Evolutionary conservation across 2,888 invertebrate genomes (phyloP).

Genomic region (Tetranychus truncatus): DNA sequence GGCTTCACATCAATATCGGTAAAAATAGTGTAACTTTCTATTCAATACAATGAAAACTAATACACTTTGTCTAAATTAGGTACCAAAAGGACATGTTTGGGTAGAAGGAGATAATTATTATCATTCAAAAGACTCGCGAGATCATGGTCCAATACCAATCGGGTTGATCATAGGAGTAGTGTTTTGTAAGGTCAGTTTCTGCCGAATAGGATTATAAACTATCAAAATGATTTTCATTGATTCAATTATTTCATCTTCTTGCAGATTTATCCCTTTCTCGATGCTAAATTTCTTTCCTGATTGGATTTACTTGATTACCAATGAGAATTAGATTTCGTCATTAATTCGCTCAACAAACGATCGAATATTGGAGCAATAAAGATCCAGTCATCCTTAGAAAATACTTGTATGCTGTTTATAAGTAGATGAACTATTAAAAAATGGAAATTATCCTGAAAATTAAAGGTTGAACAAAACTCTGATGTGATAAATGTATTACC

Average conservation of each 20-base stretch:
- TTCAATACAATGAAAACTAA: not conserved
- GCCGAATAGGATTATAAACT: not conserved
- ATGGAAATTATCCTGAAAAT: too few relatives aligned
- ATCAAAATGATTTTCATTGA: not conserved
- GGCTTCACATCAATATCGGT: not conserved
- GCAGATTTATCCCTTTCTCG: not conserved
- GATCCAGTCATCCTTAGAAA: too few relatives aligned
- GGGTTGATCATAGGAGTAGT: slow-evolving; percentile 64
- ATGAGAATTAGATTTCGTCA: too few relatives aligned
- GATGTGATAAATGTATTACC: not conserved
- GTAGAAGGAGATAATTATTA: slow-evolving; percentile 68
- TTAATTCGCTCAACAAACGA: too few relatives aligned
- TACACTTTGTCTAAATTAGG: slow-evolving; percentile 34
- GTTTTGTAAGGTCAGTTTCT: not conserved
- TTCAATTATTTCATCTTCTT: not conserved
- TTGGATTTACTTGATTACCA: not conserved
- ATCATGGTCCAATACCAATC: slow-evolving; percentile 69
- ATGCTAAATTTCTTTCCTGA: not conserved
- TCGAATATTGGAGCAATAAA: too few relatives aligned
- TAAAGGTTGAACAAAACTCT: not conserved
- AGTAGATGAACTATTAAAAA: too few relatives aligned
- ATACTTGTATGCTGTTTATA: not conserved
- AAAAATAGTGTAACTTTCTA: not conserved
- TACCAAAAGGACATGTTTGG: slow-evolving; percentile 74
- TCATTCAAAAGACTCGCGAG: slow-evolving; percentile 69